Conservation (phyloP, 2,888 invertebrate genomes). For the Tetragnatha montana region DNA sequence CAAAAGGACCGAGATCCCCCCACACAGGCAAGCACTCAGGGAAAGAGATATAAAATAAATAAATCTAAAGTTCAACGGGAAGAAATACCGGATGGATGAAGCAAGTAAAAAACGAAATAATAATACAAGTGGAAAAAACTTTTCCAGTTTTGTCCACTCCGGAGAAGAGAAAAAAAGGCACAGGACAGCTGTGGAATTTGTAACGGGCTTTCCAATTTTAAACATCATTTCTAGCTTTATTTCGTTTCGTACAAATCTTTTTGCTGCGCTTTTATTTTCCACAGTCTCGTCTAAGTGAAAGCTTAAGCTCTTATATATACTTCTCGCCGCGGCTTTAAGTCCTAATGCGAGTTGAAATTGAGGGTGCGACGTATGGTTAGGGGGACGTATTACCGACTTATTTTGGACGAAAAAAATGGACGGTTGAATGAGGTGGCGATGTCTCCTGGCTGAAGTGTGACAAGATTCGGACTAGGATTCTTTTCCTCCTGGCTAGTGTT, state of each 20-base stretch:
- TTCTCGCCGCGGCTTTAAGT: constrained; percentile 64
- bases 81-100: neutral
- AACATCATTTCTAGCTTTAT: constrained; percentile 70
- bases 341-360: constrained; percentile 67
- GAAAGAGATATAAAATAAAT: constrained; percentile 36
- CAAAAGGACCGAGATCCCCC: constrained; percentile 34
- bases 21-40: constrained; percentile 8
- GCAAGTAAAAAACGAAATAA: constrained; percentile 17
- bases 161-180: constrained; percentile 13
- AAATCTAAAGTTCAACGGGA: constrained; percentile 42
- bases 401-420: constrained; percentile 35
- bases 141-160: constrained; percentile 68
- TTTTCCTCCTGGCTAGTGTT: too few relatives aligned
- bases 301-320: constrained; percentile 69
- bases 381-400: constrained; percentile 10
- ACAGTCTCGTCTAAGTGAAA: constrained; percentile 62
- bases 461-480: too few relatives aligned
- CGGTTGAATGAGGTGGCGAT: constrained; percentile 22
- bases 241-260: constrained; percentile 36
- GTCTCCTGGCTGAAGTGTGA: neutral
- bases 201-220: constrained; percentile 70
- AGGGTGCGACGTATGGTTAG: constrained; percentile 15
- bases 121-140: constrained; percentile 31
- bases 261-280: constrained; percentile 51
- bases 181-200: constrained; percentile 68